Conservation (phyloP, 2,888 invertebrate genomes). For the Crossocerus cetratus region DNA sequence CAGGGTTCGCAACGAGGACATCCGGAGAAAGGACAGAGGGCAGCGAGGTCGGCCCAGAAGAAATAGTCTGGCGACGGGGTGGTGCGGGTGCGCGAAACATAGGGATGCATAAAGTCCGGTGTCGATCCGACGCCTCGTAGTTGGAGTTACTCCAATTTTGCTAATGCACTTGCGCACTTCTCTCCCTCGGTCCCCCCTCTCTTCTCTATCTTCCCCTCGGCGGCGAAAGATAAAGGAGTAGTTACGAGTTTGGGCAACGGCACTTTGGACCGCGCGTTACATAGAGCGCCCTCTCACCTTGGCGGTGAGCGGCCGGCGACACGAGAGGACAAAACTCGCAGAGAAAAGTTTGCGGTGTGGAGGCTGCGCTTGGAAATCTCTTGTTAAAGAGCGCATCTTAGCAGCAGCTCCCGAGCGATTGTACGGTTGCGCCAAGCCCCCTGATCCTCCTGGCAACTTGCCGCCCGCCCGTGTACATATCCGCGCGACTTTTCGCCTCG, state of each 20-base stretch:
- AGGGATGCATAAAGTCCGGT: conserved; percentile 37
- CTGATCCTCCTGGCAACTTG: conserved; percentile 34
- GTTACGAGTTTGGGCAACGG: conserved; percentile 51
- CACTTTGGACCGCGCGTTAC: conserved; percentile 49
- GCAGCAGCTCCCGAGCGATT: not conserved
- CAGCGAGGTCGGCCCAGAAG: not conserved
- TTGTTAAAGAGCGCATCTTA: not conserved
- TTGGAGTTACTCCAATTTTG: conserved; percentile 74
- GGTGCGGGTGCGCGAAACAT: conserved; percentile 16
- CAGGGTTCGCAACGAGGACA: no score
- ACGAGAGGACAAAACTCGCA: conserved; percentile 22
- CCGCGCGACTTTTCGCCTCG: conserved; percentile 41
- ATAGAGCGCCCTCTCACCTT: conserved; percentile 37
- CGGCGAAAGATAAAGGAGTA: conserved; percentile 15
- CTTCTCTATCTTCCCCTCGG: not conserved
- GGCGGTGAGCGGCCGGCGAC: conserved; percentile 9
- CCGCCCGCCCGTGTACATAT: conserved; percentile 32
- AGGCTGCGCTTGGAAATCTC: not conserved
- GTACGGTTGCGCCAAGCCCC: not conserved
- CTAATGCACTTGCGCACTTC: conserved; percentile 65
- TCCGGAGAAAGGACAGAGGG: not conserved
- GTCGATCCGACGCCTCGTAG: conserved; percentile 60
- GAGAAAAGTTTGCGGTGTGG: conserved; percentile 25
- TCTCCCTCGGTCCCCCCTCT: conserved; percentile 7
- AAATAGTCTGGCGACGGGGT: not conserved